A percentile compares a stretch with the other conserved stretches of the same genome.
These are phyloP conservation scores for Pachydiplax longipennis DNA, from an alignment of 2,888 invertebrate genomes.

Conservation along the genomic window DNA sequence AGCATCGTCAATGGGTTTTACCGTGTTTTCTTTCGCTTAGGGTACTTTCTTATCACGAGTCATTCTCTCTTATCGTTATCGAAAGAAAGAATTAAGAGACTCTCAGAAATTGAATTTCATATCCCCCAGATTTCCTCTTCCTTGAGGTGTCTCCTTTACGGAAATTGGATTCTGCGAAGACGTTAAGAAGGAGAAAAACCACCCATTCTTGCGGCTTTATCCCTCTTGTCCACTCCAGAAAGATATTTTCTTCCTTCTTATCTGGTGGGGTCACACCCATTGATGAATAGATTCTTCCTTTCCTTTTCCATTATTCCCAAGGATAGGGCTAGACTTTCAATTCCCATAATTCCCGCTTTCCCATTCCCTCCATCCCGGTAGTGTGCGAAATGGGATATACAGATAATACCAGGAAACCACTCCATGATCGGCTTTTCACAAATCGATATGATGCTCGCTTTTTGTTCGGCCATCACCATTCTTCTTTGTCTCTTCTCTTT, in stretches of 20 bases:
- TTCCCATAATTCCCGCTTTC: background rate
- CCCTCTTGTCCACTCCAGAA: background rate
- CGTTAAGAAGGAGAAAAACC: background rate
- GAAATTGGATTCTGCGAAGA: background rate
- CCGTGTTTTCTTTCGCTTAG: too few relatives aligned
- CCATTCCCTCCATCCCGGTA: background rate
- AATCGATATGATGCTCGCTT: background rate
- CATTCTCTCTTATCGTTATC: too few relatives aligned
- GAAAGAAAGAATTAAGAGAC: too few relatives aligned
- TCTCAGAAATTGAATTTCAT: background rate
- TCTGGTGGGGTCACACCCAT: background rate
- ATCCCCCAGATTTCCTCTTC: background rate
- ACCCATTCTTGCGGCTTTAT: background rate
- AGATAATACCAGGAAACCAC: background rate
- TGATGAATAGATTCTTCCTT: background rate
- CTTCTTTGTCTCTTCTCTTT: background rate
- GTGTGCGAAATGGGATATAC: background rate
- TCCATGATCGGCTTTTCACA: background rate
- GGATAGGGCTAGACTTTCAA: background rate
- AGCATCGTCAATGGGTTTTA: too few relatives aligned
- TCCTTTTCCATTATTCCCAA: background rate
- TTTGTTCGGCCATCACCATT: background rate
- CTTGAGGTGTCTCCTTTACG: background rate
- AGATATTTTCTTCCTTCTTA: background rate
- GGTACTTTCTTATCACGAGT: too few relatives aligned